Conservation (phyloP, 2,113 vertebrate genomes). For the Naja naja region DNA sequence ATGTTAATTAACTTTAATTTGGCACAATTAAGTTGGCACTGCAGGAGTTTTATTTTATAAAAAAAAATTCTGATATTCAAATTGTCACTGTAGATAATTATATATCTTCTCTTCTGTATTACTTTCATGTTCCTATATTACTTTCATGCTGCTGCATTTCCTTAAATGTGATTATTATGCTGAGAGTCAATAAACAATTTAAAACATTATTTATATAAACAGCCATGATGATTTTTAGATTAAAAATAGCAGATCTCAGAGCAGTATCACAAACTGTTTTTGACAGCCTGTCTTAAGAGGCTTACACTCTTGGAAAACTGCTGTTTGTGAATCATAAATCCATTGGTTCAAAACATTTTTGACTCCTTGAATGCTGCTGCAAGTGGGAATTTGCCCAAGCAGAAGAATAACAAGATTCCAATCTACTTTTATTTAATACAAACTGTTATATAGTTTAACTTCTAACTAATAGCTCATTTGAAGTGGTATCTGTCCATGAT, state of each 20-base stretch:
- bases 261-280: neutral
- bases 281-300: neutral
- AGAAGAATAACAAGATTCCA: neutral
- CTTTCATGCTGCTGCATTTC: neutral
- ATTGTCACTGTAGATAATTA: neutral
- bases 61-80: neutral
- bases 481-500: neutral
- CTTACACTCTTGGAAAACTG: no score
- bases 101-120: neutral
- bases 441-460: neutral
- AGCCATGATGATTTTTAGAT: neutral
- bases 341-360: neutral
- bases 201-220: neutral
- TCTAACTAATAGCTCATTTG: neutral
- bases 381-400: neutral
- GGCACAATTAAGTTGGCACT: neutral
- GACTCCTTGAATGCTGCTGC: neutral
- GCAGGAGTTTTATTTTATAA: neutral
- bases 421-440: neutral
- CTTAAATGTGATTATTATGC: neutral
- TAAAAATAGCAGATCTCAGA: neutral
- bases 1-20: neutral
- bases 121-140: neutral
- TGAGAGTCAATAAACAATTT: neutral
- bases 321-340: neutral